Percentiles rank a stretch among this genome's conserved stretches.
Evolutionary conservation across 30 jellyfish, hydroid and myxozoan genomes (phyloP).

Genomic region (Aurelia aurita complex sp. Pacific): DNA sequence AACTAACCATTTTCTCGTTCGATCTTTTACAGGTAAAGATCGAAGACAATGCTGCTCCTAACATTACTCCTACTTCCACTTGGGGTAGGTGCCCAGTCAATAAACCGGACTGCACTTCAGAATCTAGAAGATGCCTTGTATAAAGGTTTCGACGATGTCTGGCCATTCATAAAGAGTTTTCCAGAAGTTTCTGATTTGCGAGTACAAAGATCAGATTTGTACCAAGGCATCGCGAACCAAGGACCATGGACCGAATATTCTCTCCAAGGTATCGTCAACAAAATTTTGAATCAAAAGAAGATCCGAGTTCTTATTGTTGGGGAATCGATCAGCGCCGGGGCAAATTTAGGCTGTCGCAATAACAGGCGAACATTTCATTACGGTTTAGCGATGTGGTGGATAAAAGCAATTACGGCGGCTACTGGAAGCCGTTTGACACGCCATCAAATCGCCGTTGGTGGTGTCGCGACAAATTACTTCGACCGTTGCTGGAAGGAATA

Average conservation of each 20-base stretch:
- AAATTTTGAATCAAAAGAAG: constrained; percentile 60
- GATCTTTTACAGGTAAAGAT: no score
- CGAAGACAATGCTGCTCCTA: not conserved
- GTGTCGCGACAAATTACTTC: constrained; percentile 83
- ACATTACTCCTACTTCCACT: not conserved
- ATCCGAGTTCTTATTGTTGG: constrained; percentile 76
- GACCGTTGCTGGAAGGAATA: constrained; percentile 94
- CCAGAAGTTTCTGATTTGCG: constrained; percentile 50
- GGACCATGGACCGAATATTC: constrained; percentile 83
- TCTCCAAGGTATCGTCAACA: constrained; percentile 45
- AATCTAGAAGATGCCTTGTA: constrained; percentile 48
- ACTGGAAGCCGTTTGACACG: constrained; percentile 80
- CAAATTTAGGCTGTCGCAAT: constrained; percentile 90
- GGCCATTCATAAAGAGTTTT: constrained; percentile 77
- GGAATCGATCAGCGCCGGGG: constrained; percentile 90
- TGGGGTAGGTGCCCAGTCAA: not conserved
- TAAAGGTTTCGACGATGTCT: constrained; percentile 63
- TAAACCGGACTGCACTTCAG: not conserved
- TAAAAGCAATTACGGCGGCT: constrained; percentile 59
- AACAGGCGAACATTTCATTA: constrained; percentile 71
- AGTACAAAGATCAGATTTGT: constrained; percentile 40
- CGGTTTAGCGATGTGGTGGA: constrained; percentile 93
- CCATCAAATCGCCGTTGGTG: constrained; percentile 95
- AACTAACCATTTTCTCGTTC: no score
- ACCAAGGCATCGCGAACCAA: constrained; percentile 64